These are phyloP conservation scores for Tetrax tetrax DNA, from an alignment of 2,113 vertebrate species.

Conservation along the genomic window DNA sequence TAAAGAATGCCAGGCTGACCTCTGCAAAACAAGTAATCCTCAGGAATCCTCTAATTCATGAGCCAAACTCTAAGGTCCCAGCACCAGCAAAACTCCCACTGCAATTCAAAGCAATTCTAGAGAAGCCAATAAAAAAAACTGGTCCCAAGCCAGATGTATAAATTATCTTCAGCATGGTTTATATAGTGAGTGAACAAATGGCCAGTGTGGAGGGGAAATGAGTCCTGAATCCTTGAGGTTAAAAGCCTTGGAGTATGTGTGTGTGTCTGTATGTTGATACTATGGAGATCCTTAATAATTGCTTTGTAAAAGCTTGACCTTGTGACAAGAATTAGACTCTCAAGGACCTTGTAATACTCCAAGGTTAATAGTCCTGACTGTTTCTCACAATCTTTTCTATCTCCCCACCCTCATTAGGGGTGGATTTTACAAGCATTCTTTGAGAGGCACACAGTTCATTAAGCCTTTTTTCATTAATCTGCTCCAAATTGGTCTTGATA, in stretches of 20 bases:
- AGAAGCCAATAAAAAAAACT: not conserved
- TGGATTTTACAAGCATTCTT: conserved; percentile 67
- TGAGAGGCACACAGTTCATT: conserved; percentile 71
- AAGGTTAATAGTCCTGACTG: not conserved
- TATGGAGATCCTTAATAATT: conserved; percentile 5
- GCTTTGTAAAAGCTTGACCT: conserved; percentile 45
- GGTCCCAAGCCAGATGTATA: not conserved
- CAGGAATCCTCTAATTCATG: not conserved
- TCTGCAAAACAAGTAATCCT: not conserved
- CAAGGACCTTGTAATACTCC: not conserved
- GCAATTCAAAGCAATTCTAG: not conserved
- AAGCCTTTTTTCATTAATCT: conserved; percentile 76
- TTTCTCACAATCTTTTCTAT: conserved; percentile 19
- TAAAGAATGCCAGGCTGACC: not conserved
- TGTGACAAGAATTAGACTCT: conserved; percentile 29
- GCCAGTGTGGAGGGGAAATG: not conserved
- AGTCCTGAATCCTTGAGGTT: not conserved
- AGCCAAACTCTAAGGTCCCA: not conserved
- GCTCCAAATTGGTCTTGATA: conserved; percentile 37
- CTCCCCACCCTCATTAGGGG: conserved; percentile 72
- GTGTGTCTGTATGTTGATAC: conserved; percentile 9
- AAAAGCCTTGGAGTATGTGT: not conserved
- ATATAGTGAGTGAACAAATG: not conserved
- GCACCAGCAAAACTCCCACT: not conserved
- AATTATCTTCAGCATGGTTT: not conserved